These are phyloP conservation scores for Dendrolimus kikuchii DNA, from an alignment of 1,140 invertebrate genomes.

Conservation along the genomic window DNA sequence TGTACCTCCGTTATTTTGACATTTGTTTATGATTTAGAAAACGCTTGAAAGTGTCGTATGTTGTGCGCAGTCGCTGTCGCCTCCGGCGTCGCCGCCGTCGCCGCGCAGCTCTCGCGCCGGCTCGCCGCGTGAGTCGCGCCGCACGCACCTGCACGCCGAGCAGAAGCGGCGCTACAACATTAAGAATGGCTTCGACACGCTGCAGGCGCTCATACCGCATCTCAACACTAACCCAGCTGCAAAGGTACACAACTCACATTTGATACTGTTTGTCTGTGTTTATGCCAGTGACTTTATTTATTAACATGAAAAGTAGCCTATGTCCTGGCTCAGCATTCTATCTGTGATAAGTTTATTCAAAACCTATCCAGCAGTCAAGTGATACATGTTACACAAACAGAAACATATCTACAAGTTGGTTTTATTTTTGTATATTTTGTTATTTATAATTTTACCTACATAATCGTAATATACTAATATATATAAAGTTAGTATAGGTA, in stretches of 20 bases:
- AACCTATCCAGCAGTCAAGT: too few species aligned
- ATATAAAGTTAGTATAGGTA: too few species aligned
- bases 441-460: too few species aligned
- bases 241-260: constrained; percentile 76
- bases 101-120: constrained; percentile 53
- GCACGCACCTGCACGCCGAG: constrained; percentile 96
- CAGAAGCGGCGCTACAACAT: constrained; percentile 98
- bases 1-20: neutral
- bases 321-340: too few species aligned
- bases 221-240: constrained; percentile 91
- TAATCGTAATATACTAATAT: too few species aligned
- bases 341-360: too few species aligned
- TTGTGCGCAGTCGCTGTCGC: constrained; percentile 41
- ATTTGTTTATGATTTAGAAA: neutral
- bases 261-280: neutral
- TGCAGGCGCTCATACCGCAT: constrained; percentile 94
- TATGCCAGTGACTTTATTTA: neutral
- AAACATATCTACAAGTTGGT: too few species aligned
- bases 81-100: constrained; percentile 61
- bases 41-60: neutral
- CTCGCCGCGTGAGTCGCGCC: constrained; percentile 75
- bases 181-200: constrained; percentile 96
- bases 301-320: too few species aligned
- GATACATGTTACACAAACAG: too few species aligned
- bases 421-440: too few species aligned